These are phyloP conservation scores for Ladona fulva DNA, from an alignment of 1,140 invertebrate genomes.

Conservation along the genomic window DNA sequence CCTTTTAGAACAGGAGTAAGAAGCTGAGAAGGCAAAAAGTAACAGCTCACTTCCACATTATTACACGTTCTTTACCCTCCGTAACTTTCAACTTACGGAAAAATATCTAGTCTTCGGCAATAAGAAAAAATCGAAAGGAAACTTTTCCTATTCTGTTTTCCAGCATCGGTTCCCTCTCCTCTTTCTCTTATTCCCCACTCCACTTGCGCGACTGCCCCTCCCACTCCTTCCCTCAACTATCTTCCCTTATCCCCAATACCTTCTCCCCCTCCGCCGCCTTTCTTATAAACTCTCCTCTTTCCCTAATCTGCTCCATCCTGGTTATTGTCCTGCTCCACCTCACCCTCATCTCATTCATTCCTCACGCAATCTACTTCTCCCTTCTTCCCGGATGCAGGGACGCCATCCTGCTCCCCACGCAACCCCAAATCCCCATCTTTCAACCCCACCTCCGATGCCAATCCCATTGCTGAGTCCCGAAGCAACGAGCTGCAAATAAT, in stretches of 20 bases:
- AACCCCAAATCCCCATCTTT: neutral
- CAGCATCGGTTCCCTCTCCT: too few relatives aligned
- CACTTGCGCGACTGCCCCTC: too few relatives aligned
- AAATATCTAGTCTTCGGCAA: too few relatives aligned
- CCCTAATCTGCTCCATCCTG: slow-evolving; percentile 2
- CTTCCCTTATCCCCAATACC: neutral
- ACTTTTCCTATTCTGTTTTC: too few relatives aligned
- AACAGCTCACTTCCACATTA: too few relatives aligned
- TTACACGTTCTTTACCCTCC: too few relatives aligned
- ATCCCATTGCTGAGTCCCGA: neutral
- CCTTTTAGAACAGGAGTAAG: too few relatives aligned
- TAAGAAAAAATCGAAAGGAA: too few relatives aligned
- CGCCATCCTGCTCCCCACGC: neutral
- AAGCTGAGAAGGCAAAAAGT: too few relatives aligned
- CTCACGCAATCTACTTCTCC: too few relatives aligned
- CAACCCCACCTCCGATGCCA: neutral
- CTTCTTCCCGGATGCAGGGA: neutral
- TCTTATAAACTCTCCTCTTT: neutral
- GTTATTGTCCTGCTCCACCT: neutral
- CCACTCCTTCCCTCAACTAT: neutral
- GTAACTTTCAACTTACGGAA: too few relatives aligned
- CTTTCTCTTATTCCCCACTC: too few relatives aligned
- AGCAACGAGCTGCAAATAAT: neutral
- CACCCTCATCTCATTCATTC: neutral
- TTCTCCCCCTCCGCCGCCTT: neutral